These are phyloP conservation scores for Seriola rivoliana DNA, from an alignment of 2,113 vertebrate genomes.

Conservation along the genomic window DNA sequence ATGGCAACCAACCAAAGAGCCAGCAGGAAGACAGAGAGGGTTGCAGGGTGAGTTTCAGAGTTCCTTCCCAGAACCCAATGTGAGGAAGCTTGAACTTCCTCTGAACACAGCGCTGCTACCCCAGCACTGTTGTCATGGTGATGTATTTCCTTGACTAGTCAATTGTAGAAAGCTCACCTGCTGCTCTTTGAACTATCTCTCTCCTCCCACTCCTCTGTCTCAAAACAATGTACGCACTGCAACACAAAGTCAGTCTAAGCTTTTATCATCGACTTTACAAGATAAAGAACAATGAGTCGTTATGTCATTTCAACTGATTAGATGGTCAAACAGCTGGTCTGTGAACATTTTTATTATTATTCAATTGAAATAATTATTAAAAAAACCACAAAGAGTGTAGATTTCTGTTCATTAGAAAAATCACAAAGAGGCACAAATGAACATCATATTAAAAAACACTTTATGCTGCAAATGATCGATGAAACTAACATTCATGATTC, in stretches of 20 bases:
- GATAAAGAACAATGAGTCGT: neutral
- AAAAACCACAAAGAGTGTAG: no score
- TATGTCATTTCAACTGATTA: neutral
- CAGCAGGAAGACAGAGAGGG: constrained; percentile 2
- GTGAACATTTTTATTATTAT: neutral
- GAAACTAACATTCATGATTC: neutral
- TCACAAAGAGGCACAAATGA: neutral
- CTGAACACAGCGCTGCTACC: constrained; percentile 28
- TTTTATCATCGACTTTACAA: neutral
- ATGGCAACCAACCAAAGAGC: neutral
- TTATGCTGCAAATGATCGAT: neutral
- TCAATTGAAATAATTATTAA: no score
- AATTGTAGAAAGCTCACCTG: constrained; percentile 41
- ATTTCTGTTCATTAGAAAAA: neutral
- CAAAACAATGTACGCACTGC: neutral
- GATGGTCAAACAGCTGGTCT: neutral
- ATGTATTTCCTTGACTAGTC: constrained; percentile 70
- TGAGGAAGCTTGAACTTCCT: constrained; percentile 60
- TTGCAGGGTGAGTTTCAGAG: neutral
- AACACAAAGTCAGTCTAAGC: constrained; percentile 1
- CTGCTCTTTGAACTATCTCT: constrained; percentile 37
- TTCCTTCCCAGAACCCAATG: constrained; percentile 26
- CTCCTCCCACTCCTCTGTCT: constrained; percentile 10
- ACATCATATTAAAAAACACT: neutral
- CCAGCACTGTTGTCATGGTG: constrained; percentile 77